These are phyloP conservation scores for Campylorhamphus procurvoides DNA, from an alignment of 2,113 vertebrate genomes.

Conservation along the genomic window DNA sequence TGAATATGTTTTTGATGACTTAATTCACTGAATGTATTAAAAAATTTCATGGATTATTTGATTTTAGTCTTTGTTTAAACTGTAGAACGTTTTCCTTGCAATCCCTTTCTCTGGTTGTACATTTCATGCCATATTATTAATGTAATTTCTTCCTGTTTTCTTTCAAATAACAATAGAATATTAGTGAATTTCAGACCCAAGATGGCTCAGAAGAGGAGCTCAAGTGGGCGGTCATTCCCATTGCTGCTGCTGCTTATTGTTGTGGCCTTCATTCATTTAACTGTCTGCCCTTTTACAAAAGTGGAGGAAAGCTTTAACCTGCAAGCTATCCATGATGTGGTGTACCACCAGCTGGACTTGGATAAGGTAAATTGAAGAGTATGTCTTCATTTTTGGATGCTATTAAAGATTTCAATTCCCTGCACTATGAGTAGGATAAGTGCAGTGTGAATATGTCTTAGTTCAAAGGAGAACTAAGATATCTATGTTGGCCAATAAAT, in stretches of 20 bases:
- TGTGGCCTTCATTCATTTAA: constrained; percentile 80
- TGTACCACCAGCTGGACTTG: constrained; percentile 86
- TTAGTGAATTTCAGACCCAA: background rate
- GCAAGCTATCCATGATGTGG: constrained; percentile 91
- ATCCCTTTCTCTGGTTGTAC: background rate
- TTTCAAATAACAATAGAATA: background rate
- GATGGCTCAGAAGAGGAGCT: constrained; percentile 81
- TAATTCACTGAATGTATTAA: background rate
- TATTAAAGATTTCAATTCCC: background rate
- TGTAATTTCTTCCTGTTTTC: background rate
- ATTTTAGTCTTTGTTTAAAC: background rate
- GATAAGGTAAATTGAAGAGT: constrained; percentile 77
- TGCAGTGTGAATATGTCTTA: background rate
- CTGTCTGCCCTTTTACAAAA: constrained; percentile 90
- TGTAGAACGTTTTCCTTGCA: background rate
- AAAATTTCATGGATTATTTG: background rate
- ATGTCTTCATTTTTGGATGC: background rate
- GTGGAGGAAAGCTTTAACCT: constrained; percentile 97
- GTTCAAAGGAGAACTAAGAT: too few relatives aligned
- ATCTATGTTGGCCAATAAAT: too few relatives aligned
- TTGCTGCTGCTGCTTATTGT: constrained; percentile 75
- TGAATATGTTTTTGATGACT: background rate
- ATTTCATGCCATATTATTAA: background rate
- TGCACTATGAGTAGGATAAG: background rate
- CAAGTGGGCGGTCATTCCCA: constrained; percentile 25